A percentile compares a stretch with the other conserved stretches of the same genome.
These are phyloP conservation scores for Alviniconcha strummeri DNA, from an alignment of 2,888 invertebrate genomes.

Conservation along the genomic window DNA sequence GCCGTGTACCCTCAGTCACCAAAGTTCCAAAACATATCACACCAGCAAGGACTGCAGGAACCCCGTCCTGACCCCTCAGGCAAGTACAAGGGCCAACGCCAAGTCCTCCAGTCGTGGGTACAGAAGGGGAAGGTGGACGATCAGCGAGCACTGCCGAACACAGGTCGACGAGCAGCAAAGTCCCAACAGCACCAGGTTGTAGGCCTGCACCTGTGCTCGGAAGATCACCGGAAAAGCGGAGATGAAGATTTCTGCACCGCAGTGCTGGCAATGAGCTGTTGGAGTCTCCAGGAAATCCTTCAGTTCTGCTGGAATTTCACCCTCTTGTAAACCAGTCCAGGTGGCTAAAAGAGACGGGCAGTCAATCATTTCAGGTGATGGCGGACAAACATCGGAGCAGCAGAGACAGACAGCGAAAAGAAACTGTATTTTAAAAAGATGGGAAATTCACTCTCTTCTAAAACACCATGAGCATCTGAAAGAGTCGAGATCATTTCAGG, in stretches of 20 bases:
- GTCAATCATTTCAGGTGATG: too few relatives aligned
- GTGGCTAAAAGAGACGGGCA: too few relatives aligned
- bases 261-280: slow-evolving; percentile 42
- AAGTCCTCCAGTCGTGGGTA: slow-evolving; percentile 43
- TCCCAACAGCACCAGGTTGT: slow-evolving; percentile 39
- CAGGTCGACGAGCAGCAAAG: slow-evolving; percentile 46
- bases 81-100: slow-evolving; percentile 35
- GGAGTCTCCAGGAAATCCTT: slow-evolving; percentile 36
- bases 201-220: slow-evolving; percentile 37
- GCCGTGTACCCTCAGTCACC: too few relatives aligned
- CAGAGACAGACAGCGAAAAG: too few relatives aligned
- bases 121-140: slow-evolving; percentile 41
- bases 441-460: too few relatives aligned
- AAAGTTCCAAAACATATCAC: too few relatives aligned
- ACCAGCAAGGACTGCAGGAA: too few relatives aligned
- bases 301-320: slow-evolving; percentile 41
- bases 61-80: too few relatives aligned
- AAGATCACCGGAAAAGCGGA: slow-evolving; percentile 47
- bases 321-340: neutral
- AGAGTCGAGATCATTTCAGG: too few relatives aligned
- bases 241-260: slow-evolving; percentile 41
- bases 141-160: slow-evolving; percentile 32
- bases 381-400: too few relatives aligned
- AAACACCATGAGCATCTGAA: too few relatives aligned
- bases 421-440: too few relatives aligned